Evolutionary conservation across 2,888 invertebrate genomes (phyloP), one percentile per base, ranked within the genome.

Genomic region (Calliopum simillimum): DNA sequence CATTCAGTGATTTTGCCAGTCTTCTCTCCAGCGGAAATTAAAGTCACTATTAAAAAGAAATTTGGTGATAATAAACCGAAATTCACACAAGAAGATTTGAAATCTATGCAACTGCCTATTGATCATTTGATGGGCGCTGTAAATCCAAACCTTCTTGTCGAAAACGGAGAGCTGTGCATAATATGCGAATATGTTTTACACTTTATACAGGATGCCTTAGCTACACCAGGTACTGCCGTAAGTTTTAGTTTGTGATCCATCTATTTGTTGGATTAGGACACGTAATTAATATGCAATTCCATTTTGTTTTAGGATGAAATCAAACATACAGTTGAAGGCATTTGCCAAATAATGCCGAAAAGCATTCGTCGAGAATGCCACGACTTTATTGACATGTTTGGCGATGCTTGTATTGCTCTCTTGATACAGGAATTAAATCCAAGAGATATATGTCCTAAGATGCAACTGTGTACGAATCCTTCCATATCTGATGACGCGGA

Each of bases 181-280:
- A 89, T 96, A 82, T 96, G 96, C 81, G 91, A 95, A 86, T 94
- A 94, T 85, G 88, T 94, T 84, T 85, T 96, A 77, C 94, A 95
- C 81, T 93, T 92, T 74, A 78, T 95, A 58, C 95, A 96, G 82
- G 89, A 92, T 63, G 89, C 89, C 19, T 87, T 95, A 74, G 92
- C 93, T 68, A 88, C 90, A 74, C 90, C 91, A 2, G 84, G 84
- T 46, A 92, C 89, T 12, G 93, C 93, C 87, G 92, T 92, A 84
- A 73, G 75, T 73, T n/a, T 43, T 4, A 23, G 14, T 19, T 12
- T 33, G 12, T 55, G 25, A 19, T 0, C 12, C n/a, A n/a, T n/a
- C n/a, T n/a, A n/a, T 21, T n/a, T n/a, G n/a, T n/a, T n/a, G n/a
- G n/a, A n/a, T n/a, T n/a, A n/a, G n/a, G n/a, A n/a, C n/a, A n/a